A percentile compares a stretch with the other conserved stretches of the same genome.
These are phyloP conservation scores for Scortum barcoo DNA, from an alignment of 2,113 vertebrate species.

Conservation along the genomic window DNA sequence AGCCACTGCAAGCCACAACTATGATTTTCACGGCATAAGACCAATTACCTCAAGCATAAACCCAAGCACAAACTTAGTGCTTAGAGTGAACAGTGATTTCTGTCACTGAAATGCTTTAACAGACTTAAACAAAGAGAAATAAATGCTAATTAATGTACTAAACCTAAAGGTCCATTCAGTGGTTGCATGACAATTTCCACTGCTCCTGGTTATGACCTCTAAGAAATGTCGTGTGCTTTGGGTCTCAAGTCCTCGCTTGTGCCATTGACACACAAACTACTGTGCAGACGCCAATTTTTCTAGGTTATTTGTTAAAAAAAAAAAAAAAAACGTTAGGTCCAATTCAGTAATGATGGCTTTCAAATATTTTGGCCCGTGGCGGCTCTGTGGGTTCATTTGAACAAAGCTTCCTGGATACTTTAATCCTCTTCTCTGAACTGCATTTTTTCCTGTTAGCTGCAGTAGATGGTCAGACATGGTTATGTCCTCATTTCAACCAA, in stretches of 20 bases:
- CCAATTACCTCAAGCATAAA: constrained; percentile 27
- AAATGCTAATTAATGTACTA: constrained; percentile 11
- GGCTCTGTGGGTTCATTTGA: constrained; percentile 28
- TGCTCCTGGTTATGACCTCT: background rate
- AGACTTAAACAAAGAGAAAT: constrained; percentile 6
- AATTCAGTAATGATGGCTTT: constrained; percentile 30
- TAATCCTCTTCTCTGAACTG: constrained; percentile 14
- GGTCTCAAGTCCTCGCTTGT: background rate
- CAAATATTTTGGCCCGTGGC: constrained; percentile 18
- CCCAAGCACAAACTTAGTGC: constrained; percentile 14
- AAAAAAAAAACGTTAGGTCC: constrained; percentile 3
- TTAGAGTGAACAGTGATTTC: constrained; percentile 10
- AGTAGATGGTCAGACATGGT: constrained; percentile 22
- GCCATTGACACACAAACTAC: background rate
- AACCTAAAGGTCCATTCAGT: background rate
- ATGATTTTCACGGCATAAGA: constrained; percentile 4
- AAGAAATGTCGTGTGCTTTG: constrained; percentile 18
- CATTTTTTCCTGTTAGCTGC: constrained; percentile 5
- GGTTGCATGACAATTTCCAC: background rate
- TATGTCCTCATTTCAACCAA: constrained; percentile 22
- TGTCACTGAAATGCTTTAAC: background rate
- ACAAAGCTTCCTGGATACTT: constrained; percentile 24
- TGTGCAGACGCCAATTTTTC: background rate
- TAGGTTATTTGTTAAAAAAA: too few relatives aligned
- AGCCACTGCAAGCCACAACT: constrained; percentile 1